These are phyloP conservation scores for Stenchaetothrips biformis DNA, from an alignment of 2,888 invertebrate species.

Conservation along the genomic window DNA sequence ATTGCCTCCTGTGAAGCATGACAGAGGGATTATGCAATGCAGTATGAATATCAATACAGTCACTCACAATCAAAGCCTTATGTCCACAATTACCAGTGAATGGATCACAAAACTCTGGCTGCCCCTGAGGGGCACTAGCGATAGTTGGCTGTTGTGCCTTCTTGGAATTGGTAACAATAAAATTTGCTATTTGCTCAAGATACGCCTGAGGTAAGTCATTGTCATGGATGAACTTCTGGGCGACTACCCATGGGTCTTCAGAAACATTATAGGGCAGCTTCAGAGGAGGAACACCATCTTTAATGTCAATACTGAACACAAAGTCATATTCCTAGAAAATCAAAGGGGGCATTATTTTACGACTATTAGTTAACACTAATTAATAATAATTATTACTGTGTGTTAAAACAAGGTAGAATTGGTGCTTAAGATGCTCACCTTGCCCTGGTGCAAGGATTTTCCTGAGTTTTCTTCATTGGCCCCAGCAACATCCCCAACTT, in stretches of 20 bases:
- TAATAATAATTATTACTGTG: neutral
- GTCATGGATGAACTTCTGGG: constrained; percentile 83
- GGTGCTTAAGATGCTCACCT: constrained; percentile 49
- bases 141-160: constrained; percentile 37
- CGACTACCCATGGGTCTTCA: constrained; percentile 89
- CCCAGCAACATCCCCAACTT: constrained; percentile 86
- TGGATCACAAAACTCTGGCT: constrained; percentile 51
- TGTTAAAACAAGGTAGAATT: neutral
- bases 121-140: constrained; percentile 31
- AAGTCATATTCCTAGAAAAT: constrained; percentile 74
- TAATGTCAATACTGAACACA: constrained; percentile 93
- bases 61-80: neutral
- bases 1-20: neutral
- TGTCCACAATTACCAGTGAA: constrained; percentile 51
- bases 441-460: constrained; percentile 77
- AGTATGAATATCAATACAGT: neutral
- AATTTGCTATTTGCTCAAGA: constrained; percentile 85
- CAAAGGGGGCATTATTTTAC: constrained; percentile 26
- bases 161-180: constrained; percentile 78
- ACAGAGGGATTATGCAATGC: neutral
- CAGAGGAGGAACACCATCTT: constrained; percentile 80
- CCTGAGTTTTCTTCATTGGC: constrained; percentile 61
- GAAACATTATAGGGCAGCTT: constrained; percentile 86
- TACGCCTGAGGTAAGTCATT: constrained; percentile 79
- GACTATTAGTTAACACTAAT: too few relatives aligned